phyloP scores from a whole-genome alignment of 2,797 vertebrate genomes.

The Scomberomorus guttatus region DNA sequence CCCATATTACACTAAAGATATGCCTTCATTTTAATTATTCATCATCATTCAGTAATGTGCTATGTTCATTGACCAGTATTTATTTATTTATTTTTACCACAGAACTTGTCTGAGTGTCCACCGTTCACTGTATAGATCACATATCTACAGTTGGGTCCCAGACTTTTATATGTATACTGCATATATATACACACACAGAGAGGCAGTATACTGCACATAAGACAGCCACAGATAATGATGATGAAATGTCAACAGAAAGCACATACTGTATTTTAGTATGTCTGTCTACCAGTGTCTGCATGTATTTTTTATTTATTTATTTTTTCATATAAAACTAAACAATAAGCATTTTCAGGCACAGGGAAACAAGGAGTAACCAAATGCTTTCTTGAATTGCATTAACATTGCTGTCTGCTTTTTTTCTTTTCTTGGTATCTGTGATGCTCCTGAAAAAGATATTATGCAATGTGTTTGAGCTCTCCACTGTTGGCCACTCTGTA shows the following conservation, averaged over 20 bases:
- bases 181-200: background rate
- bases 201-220: background rate
- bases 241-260: background rate
- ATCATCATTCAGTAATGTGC: background rate
- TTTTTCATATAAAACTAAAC: constrained; percentile 51
- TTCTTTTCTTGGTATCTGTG: background rate
- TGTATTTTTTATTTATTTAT: background rate
- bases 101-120: background rate
- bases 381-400: too few species aligned
- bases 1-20: background rate
- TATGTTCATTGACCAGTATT: background rate
- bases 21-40: background rate
- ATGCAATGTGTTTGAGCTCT: constrained; percentile 48
- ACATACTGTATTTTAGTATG: background rate
- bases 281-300: background rate
- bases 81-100: too few species aligned
- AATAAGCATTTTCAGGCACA: constrained; percentile 17
- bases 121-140: too few species aligned
- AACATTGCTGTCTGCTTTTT: constrained; percentile 4
- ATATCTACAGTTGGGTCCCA: too few species aligned
- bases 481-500: constrained; percentile 64
- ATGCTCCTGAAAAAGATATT: constrained; percentile 38
- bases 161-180: too few species aligned
- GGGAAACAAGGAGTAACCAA: constrained; percentile 37
- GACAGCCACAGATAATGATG: background rate